Conservation (phyloP, 2,888 invertebrate genomes). For the Liodrosophila aerea region DNA sequence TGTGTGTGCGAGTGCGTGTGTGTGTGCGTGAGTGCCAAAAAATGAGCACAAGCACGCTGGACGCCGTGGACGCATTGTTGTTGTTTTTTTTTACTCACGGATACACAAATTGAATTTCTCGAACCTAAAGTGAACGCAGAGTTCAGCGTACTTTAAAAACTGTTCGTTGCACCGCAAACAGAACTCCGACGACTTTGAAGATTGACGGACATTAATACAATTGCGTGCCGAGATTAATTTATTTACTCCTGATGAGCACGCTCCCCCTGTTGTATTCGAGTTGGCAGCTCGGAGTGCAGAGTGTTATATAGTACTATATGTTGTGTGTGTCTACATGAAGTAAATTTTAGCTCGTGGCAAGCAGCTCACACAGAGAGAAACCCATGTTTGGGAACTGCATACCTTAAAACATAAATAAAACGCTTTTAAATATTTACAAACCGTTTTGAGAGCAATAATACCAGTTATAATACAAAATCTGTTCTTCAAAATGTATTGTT, state of each 20-base stretch:
- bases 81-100: conserved; percentile 59
- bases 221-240: conserved; percentile 70
- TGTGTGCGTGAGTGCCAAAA: conserved; percentile 56
- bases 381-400: too few relatives aligned
- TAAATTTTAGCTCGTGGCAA: too few relatives aligned
- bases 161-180: conserved; percentile 53
- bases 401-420: too few relatives aligned
- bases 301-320: neutral
- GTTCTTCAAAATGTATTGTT: too few relatives aligned
- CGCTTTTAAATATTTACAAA: too few relatives aligned
- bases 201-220: conserved; percentile 42
- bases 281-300: too few relatives aligned
- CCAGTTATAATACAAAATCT: too few relatives aligned
- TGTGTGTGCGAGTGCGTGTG: conserved; percentile 48
- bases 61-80: conserved; percentile 35
- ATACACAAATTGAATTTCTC: conserved; percentile 51
- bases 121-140: conserved; percentile 40
- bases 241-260: conserved; percentile 52
- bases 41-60: conserved; percentile 38
- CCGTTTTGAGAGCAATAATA: too few relatives aligned
- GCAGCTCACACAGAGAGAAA: too few relatives aligned
- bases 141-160: conserved; percentile 72
- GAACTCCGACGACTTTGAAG: conserved; percentile 23
- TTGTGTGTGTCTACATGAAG: neutral
- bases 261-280: conserved; percentile 30